phyloP scores from a whole-genome alignment of 2,113 vertebrate species.

The Campylorhamphus procurvoides region DNA sequence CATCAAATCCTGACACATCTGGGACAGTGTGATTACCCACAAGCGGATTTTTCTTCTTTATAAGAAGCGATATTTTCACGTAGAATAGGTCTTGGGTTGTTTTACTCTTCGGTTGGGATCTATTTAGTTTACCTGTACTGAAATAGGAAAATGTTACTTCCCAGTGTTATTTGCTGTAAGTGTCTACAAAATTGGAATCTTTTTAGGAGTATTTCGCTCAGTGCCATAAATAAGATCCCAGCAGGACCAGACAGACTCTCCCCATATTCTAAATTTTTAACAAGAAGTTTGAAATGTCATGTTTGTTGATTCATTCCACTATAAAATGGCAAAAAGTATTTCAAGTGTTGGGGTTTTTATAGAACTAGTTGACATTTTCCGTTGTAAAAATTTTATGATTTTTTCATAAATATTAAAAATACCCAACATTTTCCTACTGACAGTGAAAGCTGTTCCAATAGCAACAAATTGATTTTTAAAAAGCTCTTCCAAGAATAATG shows the following conservation, averaged over 20 bases:
- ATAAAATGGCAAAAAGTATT: neutral
- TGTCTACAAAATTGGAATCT: neutral
- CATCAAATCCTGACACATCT: neutral
- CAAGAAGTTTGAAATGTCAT: neutral
- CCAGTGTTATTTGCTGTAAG: neutral
- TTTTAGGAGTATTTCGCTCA: neutral
- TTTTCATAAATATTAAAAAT: conserved; percentile 41
- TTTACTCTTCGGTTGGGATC: neutral
- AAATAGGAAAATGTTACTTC: neutral
- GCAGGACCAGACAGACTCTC: neutral
- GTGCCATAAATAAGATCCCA: neutral
- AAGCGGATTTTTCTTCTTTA: neutral
- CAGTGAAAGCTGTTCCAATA: neutral
- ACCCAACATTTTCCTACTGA: neutral
- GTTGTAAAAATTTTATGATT: neutral
- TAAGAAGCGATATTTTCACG: neutral
- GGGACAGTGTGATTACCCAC: neutral
- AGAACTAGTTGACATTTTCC: neutral
- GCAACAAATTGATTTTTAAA: neutral
- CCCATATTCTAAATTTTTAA: neutral
- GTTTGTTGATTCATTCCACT: neutral
- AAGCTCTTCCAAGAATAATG: neutral
- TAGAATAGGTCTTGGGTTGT: neutral
- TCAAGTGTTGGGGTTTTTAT: neutral
- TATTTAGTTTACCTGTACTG: neutral